Conservation (phyloP, 2,888 invertebrate genomes). For the Deilephila elpenor region DNA sequence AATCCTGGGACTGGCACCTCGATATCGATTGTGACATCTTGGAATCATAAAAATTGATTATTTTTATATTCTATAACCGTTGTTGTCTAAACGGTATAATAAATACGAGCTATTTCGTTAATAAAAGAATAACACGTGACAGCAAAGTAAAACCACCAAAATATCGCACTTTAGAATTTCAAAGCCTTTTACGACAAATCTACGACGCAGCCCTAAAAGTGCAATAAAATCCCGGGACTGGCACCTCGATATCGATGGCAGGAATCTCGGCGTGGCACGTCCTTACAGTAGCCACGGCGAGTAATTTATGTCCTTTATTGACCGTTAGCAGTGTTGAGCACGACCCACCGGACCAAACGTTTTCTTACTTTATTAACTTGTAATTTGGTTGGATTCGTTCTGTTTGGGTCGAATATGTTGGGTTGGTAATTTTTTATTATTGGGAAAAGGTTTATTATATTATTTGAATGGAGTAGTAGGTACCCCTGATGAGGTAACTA, state of each 20-base stretch:
- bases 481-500: neutral
- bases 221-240: neutral
- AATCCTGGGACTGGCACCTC: too few relatives aligned
- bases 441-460: neutral
- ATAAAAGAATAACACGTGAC: neutral
- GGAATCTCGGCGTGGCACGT: constrained; percentile 8
- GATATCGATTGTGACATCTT: too few relatives aligned
- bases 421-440: neutral
- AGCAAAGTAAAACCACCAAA: neutral
- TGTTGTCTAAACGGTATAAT: too few relatives aligned
- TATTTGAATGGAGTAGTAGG: neutral
- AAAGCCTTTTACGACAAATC: neutral
- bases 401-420: constrained; percentile 32
- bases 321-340: constrained; percentile 56
- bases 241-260: constrained; percentile 28
- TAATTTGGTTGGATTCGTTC: constrained; percentile 50
- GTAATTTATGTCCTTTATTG: constrained; percentile 57
- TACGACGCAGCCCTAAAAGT: neutral
- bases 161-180: neutral
- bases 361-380: constrained; percentile 50
- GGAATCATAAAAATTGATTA: too few relatives aligned
- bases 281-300: constrained; percentile 32
- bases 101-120: too few relatives aligned
- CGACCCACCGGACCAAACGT: constrained; percentile 39
- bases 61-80: too few relatives aligned